Base-by-base conservation (phyloP, 1,140 invertebrate species). In the Aplysia californica region DNA sequence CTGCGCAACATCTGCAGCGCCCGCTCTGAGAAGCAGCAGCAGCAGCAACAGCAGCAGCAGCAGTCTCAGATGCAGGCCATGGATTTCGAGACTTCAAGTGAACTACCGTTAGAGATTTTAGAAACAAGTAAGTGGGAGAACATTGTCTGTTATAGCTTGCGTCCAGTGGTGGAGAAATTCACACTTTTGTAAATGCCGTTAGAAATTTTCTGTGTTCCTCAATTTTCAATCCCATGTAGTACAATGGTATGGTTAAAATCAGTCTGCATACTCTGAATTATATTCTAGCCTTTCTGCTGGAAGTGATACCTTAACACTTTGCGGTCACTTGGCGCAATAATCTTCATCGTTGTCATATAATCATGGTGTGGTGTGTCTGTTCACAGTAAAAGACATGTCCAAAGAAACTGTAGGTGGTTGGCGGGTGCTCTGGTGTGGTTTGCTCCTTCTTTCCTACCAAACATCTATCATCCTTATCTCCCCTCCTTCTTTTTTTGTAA, bases 1-100 rank as follows among this genome's bases (percentile, higher is more conserved):
- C 91, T 97, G 5, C 65, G 38, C 1, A 76, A 76, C 55, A 69
- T 76, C 55, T 76, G 65, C 75, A 76, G 66, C 35, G 56, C 66
- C 6, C 23, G 66, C 1, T 70, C 55, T 26, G 65, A 70, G 66
- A 59, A 76, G 29, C 70, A 31, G 36, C 38, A 65, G 36, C 69
- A 55, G 31, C 59, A 77, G 26, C 61, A 59, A n/a, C 66, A 59
- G 33, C 66, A 69, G 41, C 71, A 74, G 0, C 6, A 65, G 73
- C 56, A 71, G 36, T 35, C 36, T 26, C 68, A 61, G 2, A 21
- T 38, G 29, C 81, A 82, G 39, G 35, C 44, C 2, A 38, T 78
- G 39, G 69, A 67, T 29, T 79, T 72, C 64, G 82, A 83, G 39
- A 59, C 77, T 0, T 77, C 82, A 21, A 87, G 83, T 33, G 86